Percentiles rank a stretch among this genome's conserved stretches.
These are phyloP conservation scores for Aphis craccivora DNA, from an alignment of 1,140 invertebrate genomes.

Conservation along the genomic window DNA sequence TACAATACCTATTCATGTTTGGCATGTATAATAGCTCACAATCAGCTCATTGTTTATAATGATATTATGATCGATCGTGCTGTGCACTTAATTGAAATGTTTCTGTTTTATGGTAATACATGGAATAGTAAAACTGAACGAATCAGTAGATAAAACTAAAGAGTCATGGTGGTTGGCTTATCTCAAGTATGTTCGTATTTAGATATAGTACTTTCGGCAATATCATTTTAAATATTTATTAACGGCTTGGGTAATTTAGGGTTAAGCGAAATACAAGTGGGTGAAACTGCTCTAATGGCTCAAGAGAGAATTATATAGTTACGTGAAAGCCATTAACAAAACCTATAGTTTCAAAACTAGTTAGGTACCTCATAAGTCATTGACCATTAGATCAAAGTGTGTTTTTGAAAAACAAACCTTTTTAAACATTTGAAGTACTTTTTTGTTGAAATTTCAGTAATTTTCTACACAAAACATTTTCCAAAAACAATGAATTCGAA, in stretches of 20 bases:
- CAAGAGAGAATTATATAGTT: not conserved
- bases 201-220: not conserved
- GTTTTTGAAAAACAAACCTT: not conserved
- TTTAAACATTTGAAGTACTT: not conserved
- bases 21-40: not conserved
- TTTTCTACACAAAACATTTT: not conserved
- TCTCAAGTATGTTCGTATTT: not conserved
- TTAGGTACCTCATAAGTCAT: not conserved
- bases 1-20: not conserved
- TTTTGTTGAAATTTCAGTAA: not conserved
- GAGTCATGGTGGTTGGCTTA: not conserved
- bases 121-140: not conserved
- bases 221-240: slow-evolving; percentile 43
- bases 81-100: not conserved
- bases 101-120: not conserved
- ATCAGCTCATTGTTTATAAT: not conserved
- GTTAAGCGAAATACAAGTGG: not conserved
- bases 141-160: not conserved
- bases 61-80: not conserved
- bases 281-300: slow-evolving; percentile 4
- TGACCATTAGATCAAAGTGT: not conserved
- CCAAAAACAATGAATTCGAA: not conserved
- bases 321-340: not conserved
- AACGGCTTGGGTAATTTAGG: slow-evolving; percentile 36
- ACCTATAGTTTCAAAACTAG: not conserved